Percentiles rank a stretch among this genome's conserved stretches.
phyloP scores from a whole-genome alignment of 1,140 invertebrate species.

The Zaprionus ornatus region DNA sequence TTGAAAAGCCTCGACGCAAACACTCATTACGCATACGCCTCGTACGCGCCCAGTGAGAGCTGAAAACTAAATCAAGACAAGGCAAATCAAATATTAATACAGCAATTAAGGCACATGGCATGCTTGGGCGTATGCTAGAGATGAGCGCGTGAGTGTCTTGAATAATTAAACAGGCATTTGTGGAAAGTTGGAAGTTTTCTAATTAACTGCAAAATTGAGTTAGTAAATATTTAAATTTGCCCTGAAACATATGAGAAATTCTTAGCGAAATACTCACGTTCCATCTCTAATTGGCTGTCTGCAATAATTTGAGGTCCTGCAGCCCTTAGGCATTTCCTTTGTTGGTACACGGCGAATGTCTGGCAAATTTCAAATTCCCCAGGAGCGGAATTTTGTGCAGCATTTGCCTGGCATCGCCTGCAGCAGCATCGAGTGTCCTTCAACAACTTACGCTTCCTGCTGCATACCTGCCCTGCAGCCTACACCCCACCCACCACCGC shows the following conservation, averaged over 20 bases:
- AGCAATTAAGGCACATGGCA: conserved; percentile 54
- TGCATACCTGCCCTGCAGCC: neutral
- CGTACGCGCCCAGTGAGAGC: neutral
- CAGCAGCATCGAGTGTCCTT: conserved; percentile 38
- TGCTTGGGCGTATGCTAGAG: neutral
- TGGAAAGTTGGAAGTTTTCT: neutral
- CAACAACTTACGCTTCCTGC: conserved; percentile 12
- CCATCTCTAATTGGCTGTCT: conserved; percentile 5
- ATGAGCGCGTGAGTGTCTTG: neutral
- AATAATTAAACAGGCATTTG: neutral
- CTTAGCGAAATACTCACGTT: neutral
- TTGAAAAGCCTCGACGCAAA: conserved; percentile 29
- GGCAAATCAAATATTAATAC: conserved; percentile 60
- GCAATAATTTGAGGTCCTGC: neutral
- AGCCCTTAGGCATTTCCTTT: conserved; percentile 6
- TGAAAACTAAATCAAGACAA: conserved; percentile 36
- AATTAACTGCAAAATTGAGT: neutral
- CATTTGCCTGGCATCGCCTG: conserved; percentile 30
- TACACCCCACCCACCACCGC: neutral
- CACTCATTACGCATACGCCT: conserved; percentile 32
- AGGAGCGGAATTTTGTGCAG: conserved; percentile 30
- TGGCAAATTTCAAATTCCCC: conserved; percentile 41
- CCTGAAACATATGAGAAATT: neutral
- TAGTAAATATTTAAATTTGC: neutral
- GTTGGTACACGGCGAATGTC: conserved; percentile 10